Evolutionary conservation across 2,113 vertebrate genomes (phyloP), one percentile per base, ranked within the genome.

Genomic region (Oryzias javanicus): DNA sequence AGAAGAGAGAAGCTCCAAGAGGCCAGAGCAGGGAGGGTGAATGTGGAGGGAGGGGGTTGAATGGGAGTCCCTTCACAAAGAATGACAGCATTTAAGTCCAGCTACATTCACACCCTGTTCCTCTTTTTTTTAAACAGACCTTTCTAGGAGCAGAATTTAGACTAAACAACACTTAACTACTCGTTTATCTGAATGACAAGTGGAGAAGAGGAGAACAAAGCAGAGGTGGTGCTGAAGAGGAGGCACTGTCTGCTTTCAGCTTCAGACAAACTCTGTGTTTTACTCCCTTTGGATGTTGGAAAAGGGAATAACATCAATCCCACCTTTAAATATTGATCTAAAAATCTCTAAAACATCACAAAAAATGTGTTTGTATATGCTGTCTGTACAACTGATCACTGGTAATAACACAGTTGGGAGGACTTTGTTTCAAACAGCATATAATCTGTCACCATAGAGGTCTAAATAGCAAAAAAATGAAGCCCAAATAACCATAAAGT

Each of bases 101-200:
- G 1, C 12, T 20, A 4, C 47, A 5, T 12, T 3, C 66, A 18
- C 61, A 47, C 49, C 49, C 47, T 44, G 40, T 15, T 10, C 49
- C 19, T n/a, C 17, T 29, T 29, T 35, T 42, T n/a, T 60, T 77
- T 49, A 66, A 70, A 86, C 78, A 88, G 87, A 85, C 81, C 78
- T 75, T 78, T 81, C 70, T 73, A 74, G 77, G 67, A 83, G 76
- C 76, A 77, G 72, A 69, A 74, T 76, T 84, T 80, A 54, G 64
- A 76, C 74, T 71, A 75, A 72, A 75, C 66, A 64, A 76, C 80
- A 55, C 67, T 44, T 46, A 68, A 73, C 81, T 78, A 75, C 83
- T 88, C 62, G 74, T 80, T 85, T 78, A 78, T 85, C 83, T 84
- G 79, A 87, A 83, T 80, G 82, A 78, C 76, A 82, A 71, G 76